Conservation (phyloP, 2,888 invertebrate species). For the Himalopsyche japonica region DNA sequence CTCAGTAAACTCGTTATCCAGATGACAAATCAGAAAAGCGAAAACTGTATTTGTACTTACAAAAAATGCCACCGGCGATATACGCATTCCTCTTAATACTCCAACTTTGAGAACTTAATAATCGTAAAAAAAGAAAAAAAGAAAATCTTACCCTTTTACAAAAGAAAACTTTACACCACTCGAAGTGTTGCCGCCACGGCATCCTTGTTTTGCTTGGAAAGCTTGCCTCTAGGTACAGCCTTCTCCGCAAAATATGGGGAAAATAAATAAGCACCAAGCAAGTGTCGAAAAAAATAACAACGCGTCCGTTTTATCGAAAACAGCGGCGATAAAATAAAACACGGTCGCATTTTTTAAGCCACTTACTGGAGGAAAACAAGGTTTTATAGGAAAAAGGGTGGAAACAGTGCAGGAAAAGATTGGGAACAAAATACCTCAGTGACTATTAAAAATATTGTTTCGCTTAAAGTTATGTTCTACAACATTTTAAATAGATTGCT, state of each 20-base stretch:
- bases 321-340: slow-evolving; percentile 36
- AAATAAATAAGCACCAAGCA: slow-evolving; percentile 29
- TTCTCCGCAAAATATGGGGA: slow-evolving; percentile 10
- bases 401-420: slow-evolving; percentile 2
- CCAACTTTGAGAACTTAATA: slow-evolving; percentile 1
- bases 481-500: background rate
- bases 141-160: background rate
- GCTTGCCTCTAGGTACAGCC: background rate
- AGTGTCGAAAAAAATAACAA: slow-evolving; percentile 37
- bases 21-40: background rate
- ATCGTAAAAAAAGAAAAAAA: background rate
- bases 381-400: slow-evolving; percentile 21
- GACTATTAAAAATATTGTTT: background rate
- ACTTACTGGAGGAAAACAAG: slow-evolving; percentile 20
- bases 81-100: background rate
- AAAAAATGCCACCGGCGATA: background rate
- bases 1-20: background rate
- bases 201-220: slow-evolving; percentile 3
- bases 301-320: slow-evolving; percentile 30
- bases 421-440: background rate
- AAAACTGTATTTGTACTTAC: background rate
- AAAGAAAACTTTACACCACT: slow-evolving; percentile 1
- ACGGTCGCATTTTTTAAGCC: slow-evolving; percentile 31
- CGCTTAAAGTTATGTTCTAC: background rate
- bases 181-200: background rate